phyloP scores from a whole-genome alignment of 2,888 invertebrate genomes.

The Liopterus haemorrhoidalis region DNA sequence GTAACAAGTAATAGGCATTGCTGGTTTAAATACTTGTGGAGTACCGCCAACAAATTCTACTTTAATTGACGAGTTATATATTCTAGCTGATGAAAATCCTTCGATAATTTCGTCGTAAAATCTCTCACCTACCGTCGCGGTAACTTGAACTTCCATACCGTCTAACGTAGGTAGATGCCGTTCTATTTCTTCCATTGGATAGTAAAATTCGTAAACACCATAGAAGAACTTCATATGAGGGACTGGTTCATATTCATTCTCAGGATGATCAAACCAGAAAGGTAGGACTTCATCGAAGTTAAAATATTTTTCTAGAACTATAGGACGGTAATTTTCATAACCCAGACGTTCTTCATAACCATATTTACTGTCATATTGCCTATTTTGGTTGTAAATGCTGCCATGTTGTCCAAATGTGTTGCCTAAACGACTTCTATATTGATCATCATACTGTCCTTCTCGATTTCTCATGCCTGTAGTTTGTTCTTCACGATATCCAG shows the following conservation, averaged over 20 bases:
- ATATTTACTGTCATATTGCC: no score
- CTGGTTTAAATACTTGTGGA: slow-evolving; percentile 91
- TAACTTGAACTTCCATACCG: slow-evolving; percentile 75
- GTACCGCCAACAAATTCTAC: slow-evolving; percentile 82
- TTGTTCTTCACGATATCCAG: slow-evolving; percentile 12
- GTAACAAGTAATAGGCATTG: slow-evolving; percentile 84
- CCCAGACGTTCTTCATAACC: not conserved
- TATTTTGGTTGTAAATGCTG: no score
- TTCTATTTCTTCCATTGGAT: slow-evolving; percentile 74
- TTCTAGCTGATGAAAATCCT: slow-evolving; percentile 80
- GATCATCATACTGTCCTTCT: slow-evolving; percentile 3
- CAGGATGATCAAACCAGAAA: slow-evolving; percentile 68
- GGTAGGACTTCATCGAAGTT: slow-evolving; percentile 77
- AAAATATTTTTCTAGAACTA: slow-evolving; percentile 57
- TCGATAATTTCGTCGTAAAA: slow-evolving; percentile 79
- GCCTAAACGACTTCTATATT: not conserved
- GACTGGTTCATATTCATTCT: slow-evolving; percentile 45
- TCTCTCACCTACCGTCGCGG: slow-evolving; percentile 81
- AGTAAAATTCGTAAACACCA: slow-evolving; percentile 81
- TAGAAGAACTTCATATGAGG: slow-evolving; percentile 58
- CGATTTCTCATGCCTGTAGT: slow-evolving; percentile 2
- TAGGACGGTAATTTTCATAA: slow-evolving; percentile 6
- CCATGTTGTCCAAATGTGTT: not conserved
- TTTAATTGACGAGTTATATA: slow-evolving; percentile 80
- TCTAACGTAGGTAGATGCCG: slow-evolving; percentile 61